These are phyloP conservation scores for Leptodactylus fallax DNA, from an alignment of 2,797 vertebrate species.

Conservation along the genomic window DNA sequence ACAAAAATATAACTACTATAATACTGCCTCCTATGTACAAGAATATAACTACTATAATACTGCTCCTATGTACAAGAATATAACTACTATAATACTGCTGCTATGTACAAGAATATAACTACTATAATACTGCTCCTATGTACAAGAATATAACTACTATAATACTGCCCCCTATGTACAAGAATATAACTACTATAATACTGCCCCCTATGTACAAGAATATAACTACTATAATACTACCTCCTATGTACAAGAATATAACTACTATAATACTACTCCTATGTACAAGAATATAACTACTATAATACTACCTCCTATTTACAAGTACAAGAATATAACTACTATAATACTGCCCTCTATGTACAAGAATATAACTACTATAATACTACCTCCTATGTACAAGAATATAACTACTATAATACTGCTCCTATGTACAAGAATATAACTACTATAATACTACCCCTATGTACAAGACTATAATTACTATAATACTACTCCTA, in stretches of 20 bases:
- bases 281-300: neutral
- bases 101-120: constrained; percentile 4
- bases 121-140: constrained; percentile 4
- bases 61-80: neutral
- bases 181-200: no score
- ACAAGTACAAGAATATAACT: constrained; percentile 3
- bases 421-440: no score
- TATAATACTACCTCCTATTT: neutral
- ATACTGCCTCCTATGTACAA: neutral
- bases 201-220: no score
- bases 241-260: neutral
- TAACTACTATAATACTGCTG: neutral
- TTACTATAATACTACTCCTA: neutral
- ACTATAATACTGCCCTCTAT: no score
- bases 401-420: no score
- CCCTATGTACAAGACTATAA: constrained; percentile 1
- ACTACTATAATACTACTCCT: constrained; percentile 2
- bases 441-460: no score
- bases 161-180: no score
- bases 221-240: no score
- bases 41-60: constrained; percentile 9
- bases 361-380: no score
- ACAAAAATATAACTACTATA: no score
- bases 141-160: constrained; percentile 8
- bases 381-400: no score